Evolutionary conservation across 2,888 invertebrate species (phyloP), one percentile per base, ranked within the genome.

Genomic region (Frankliniella intonsa): DNA sequence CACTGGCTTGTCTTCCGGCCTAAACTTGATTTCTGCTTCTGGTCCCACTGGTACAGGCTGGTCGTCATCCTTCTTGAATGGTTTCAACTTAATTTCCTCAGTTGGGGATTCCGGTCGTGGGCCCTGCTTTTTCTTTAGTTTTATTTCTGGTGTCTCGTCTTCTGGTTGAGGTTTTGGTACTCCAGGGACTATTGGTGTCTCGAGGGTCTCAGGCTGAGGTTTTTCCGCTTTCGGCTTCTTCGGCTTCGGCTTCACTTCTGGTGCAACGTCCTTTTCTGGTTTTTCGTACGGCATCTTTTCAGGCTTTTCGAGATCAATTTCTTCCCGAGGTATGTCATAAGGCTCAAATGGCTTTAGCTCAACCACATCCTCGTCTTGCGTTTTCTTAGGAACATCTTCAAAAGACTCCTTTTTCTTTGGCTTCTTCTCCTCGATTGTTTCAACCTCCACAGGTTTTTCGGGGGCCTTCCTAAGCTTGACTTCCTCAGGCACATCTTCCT

Each of bases 321-420:
- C n/a, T 80, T 80, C 49, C 80, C 17, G 3, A 0, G 62, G 62
- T 19, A 62, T 62, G 10, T 22, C 19, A 3, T 81, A 10, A 1
- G 69, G 69, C 10, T 17, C 50, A 10, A 65, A 81, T 81, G 80
- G 82, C 83, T 76, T 62, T 0, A 84, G 82, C 84, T 85, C 86
- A 80, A 86, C 85, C 85, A 85, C 86, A 82, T 84, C 85, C 83
- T 86, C 85, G 85, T 85, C 86, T 81, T 85, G 85, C 85, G 85
- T 85, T 84, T 86, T 86, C 85, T 88, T 88, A 25, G 88, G 87
- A 86, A 88, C 88, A 19, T 87, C 86, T 84, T 88, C 51, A 80
- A 76, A 62, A 50, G 82, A 79, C 1, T 87, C 87, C 83, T 88
- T 88, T 27, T 88, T 86, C 79, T 84, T 86, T 5, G 86, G 85